Evolutionary conservation across 2,113 vertebrate species (phyloP).

Genomic region (Coregonus clupeaformis): DNA sequence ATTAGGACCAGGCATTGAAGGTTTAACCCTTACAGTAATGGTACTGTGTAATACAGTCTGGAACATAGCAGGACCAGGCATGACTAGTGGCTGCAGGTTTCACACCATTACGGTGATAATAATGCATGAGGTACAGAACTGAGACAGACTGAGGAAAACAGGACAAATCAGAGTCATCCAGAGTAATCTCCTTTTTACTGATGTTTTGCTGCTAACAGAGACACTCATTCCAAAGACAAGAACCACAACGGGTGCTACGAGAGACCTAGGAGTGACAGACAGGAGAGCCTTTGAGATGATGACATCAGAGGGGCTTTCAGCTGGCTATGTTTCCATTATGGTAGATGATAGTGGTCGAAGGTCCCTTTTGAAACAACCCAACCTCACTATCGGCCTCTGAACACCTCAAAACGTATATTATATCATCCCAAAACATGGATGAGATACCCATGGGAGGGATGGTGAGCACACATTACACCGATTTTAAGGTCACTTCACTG

Average conservation of each 20-base stretch:
- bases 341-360: not conserved
- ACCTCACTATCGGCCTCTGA: too few relatives aligned
- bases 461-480: too few relatives aligned
- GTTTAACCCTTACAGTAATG: too few relatives aligned
- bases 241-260: not conserved
- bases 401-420: not conserved
- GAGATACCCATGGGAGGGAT: not conserved
- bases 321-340: not conserved
- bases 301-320: not conserved
- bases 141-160: conserved; percentile 6
- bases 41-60: too few relatives aligned
- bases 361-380: not conserved
- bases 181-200: not conserved
- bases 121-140: conserved; percentile 6
- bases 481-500: too few relatives aligned
- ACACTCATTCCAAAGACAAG: not conserved
- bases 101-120: not conserved
- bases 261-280: not conserved
- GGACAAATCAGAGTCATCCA: not conserved
- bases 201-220: not conserved
- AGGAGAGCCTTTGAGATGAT: too few relatives aligned
- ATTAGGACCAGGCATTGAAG: too few relatives aligned
- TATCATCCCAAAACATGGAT: not conserved
- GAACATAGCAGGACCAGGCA: too few relatives aligned
- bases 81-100: conserved; percentile 7